Base-by-base conservation (phyloP, 2,113 vertebrate genomes). In the Sinocyclocheilus anshuiensis region DNA sequence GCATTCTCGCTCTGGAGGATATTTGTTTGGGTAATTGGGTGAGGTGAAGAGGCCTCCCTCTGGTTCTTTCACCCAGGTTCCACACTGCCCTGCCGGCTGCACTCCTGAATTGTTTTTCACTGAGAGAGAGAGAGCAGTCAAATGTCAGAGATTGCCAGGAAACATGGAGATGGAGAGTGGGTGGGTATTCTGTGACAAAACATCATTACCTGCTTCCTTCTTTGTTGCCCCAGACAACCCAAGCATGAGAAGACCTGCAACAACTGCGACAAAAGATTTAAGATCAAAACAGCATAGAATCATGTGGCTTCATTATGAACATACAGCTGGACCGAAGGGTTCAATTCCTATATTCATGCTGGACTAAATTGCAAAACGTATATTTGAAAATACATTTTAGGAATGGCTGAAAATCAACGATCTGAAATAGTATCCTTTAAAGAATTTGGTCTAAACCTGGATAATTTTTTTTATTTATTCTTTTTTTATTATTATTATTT, bases 1-100 rank as follows among this genome's bases (percentile, higher is more conserved):
- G 79, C 98, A 99, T 92, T 99, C 98, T 90, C 96, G 95, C 93
- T 98, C 96, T 84, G 98, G 97, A 89, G 98, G 97, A 90, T 99
- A 99, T 94, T 98, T 99, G 97, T 96, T 97, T 87, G 98, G 98
- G 86, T 98, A 98, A 91, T 99, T 99, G 91, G 98, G 98, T 93
- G 98, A 99, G 63, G 97, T 99, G 90, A 99, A 99, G 89, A 97
- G 91, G 29, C 98, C 98, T 93, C 98, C 98, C 89, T 98, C 96
- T 89, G 96, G 88, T 94, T 98, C 96, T 90, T 99, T 99, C 90
- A 97, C 97, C 98, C 98, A 99, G 74, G 96, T 95, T 92, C 98
- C 98, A 93, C 98, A 99, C 94, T 99, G 97, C 88, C 97, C 95
- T 87, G 96, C 95, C 90, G 97, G 97, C 94, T 99, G 97, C 76